A percentile compares a stretch with the other conserved stretches of the same genome.
Conservation (phyloP, 2,888 invertebrate species). For the Acronicta aceris region DNA sequence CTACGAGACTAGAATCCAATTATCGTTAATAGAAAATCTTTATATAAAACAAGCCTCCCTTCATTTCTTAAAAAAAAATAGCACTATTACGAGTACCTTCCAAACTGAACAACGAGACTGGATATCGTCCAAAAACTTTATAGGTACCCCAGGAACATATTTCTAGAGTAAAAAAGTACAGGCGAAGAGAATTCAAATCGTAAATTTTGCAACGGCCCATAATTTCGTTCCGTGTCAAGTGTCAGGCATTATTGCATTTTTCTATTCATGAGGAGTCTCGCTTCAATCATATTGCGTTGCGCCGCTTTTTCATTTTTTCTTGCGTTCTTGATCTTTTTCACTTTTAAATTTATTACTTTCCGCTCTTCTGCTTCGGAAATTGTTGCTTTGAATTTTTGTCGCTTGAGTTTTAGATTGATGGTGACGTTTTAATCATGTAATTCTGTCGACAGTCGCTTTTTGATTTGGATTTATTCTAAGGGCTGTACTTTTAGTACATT, state of each 20-base stretch:
- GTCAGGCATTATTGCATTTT: constrained; percentile 64
- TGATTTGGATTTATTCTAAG: constrained; percentile 21
- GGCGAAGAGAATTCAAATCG: constrained; percentile 55
- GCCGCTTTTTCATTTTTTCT: constrained; percentile 45
- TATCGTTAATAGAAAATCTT: background rate
- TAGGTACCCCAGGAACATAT: constrained; percentile 18
- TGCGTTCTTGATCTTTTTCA: constrained; percentile 48
- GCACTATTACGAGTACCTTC: constrained; percentile 12
- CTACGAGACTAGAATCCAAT: background rate
- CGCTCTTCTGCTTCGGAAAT: constrained; percentile 45
- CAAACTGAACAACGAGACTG: constrained; percentile 26
- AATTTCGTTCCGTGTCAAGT: constrained; percentile 58
- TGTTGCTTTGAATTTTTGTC: constrained; percentile 41
- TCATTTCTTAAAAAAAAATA: constrained; percentile 2
- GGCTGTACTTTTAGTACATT: constrained; percentile 4
- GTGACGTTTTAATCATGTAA: constrained; percentile 33
- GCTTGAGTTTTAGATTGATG: constrained; percentile 36
- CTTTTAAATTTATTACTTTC: constrained; percentile 58
- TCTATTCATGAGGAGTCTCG: constrained; percentile 57
- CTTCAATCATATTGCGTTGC: constrained; percentile 59
- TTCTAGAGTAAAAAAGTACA: constrained; percentile 34
- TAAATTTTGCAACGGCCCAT: constrained; percentile 49
- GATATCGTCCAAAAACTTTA: constrained; percentile 45
- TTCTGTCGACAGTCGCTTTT: constrained; percentile 17
- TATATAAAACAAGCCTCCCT: background rate